Evolutionary conservation across 1,140 invertebrate species (phyloP).

Genomic region (Centruroides sculpturatus): DNA sequence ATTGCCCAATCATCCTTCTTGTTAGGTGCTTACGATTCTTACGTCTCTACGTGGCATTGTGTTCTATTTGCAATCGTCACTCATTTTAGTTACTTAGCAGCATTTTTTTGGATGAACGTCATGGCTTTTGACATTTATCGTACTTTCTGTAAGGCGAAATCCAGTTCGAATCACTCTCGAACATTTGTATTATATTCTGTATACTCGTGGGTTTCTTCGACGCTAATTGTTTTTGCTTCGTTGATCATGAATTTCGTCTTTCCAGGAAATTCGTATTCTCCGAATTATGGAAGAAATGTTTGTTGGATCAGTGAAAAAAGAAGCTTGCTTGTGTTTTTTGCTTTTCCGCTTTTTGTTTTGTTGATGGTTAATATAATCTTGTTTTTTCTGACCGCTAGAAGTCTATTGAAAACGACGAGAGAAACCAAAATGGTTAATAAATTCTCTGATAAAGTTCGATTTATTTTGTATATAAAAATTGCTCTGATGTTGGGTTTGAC

Average conservation of each 20-base stretch:
- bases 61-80: too few relatives aligned
- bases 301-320: slow-evolving; percentile 41
- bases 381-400: slow-evolving; percentile 35
- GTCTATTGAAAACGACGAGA: slow-evolving; percentile 7
- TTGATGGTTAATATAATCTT: slow-evolving; percentile 34
- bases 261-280: slow-evolving; percentile 13
- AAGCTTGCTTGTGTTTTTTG: slow-evolving; percentile 38
- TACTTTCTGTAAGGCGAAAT: slow-evolving; percentile 37
- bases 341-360: slow-evolving; percentile 34
- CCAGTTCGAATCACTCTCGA: too few relatives aligned
- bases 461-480: slow-evolving; percentile 36
- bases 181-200: slow-evolving; percentile 22
- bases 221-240: slow-evolving; percentile 20
- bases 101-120: slow-evolving; percentile 91
- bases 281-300: slow-evolving; percentile 22
- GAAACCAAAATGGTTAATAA: slow-evolving; percentile 13
- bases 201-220: slow-evolving; percentile 25
- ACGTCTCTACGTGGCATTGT: too few relatives aligned
- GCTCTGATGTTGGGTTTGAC: slow-evolving; percentile 35
- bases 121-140: slow-evolving; percentile 94
- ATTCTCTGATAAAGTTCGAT: slow-evolving; percentile 18
- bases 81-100: slow-evolving; percentile 53
- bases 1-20: too few relatives aligned
- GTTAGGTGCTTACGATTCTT: too few relatives aligned
- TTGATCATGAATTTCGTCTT: slow-evolving; percentile 14